Base-by-base conservation (phyloP, 2,113 vertebrate species). In the Hippoglossus stenolepis region DNA sequence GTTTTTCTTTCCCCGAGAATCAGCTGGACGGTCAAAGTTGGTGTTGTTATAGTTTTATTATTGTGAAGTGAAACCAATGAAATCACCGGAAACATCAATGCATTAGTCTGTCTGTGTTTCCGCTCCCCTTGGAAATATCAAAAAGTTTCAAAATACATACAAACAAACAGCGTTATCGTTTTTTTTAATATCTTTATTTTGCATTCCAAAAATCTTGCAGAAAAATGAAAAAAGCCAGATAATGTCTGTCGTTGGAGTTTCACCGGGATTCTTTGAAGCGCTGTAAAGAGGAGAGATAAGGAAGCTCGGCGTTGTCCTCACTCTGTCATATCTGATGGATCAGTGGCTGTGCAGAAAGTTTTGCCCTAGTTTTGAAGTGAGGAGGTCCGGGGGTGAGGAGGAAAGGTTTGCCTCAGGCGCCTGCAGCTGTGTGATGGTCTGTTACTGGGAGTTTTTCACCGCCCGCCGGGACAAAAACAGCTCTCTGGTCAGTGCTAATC, bases 391-490 rank as follows among this genome's bases (percentile, higher is more conserved):
- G 76, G 87, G 86, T 85, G 85, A 90, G 86, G 73, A 79, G 89
- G 82, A 88, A 84, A 90, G 88, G 80, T 87, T 85, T 83, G 90
- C 91, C 92, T 91, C 69, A 72, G 92, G 92, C 91, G 65, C 2
- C 70, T n/a, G 71, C 91, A 93, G 91, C 91, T 93, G 92, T 90
- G 90, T 75, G 82, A 73, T 83, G 85, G 90, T 84, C 89, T 92
- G 91, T 89, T 89, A 82, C 83, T 80, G 90, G 88, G 87, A 91
- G 74, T 87, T 78, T 70, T 75, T n/a, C 77, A 21, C 66, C 18
- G 12, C 80, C 92, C 87, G 75, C 77, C 2, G 86, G 89, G 89
- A 92, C 78, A 0, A 0, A 80, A 85, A 70, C 86, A 90, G 82
- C 80, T 85, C 90, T 89, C 86, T 89, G 92, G 91, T 90, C 92